Conservation (phyloP, 2,888 invertebrate genomes). For the Dynastes tityus region DNA sequence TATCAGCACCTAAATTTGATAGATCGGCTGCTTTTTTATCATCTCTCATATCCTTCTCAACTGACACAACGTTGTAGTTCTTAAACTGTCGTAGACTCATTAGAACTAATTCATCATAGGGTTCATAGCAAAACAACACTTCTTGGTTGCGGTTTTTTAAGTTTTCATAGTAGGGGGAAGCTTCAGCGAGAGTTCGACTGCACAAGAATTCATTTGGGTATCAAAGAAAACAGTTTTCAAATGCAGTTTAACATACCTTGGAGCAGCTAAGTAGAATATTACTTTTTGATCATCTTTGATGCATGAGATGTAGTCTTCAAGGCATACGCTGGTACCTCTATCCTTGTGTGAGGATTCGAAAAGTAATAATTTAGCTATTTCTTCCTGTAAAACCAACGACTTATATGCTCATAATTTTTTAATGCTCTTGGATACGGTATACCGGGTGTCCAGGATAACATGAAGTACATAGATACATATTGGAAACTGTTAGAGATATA, state of each 20-base stretch:
- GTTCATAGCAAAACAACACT: conserved; percentile 96
- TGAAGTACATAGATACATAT: too few species aligned
- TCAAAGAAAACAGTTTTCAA: background rate
- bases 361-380: conserved; percentile 89
- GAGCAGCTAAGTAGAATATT: conserved; percentile 95
- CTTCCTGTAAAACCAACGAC: conserved; percentile 77
- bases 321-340: conserved; percentile 80
- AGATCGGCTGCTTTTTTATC: conserved; percentile 75
- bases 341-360: conserved; percentile 92
- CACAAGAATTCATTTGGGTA: conserved; percentile 58
- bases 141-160: conserved; percentile 90
- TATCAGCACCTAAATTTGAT: conserved; percentile 78
- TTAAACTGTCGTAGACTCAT: conserved; percentile 91
- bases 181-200: conserved; percentile 93
- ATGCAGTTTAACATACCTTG: conserved; percentile 77
- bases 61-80: conserved; percentile 84
- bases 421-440: too few species aligned
- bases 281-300: conserved; percentile 87
- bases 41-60: conserved; percentile 93
- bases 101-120: conserved; percentile 96
- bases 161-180: conserved; percentile 96
- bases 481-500: too few species aligned
- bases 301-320: conserved; percentile 82
- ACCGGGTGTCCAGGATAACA: too few species aligned
- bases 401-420: too few species aligned